Conservation (phyloP, 2,888 invertebrate genomes). For the Pemphredon lugubris region DNA sequence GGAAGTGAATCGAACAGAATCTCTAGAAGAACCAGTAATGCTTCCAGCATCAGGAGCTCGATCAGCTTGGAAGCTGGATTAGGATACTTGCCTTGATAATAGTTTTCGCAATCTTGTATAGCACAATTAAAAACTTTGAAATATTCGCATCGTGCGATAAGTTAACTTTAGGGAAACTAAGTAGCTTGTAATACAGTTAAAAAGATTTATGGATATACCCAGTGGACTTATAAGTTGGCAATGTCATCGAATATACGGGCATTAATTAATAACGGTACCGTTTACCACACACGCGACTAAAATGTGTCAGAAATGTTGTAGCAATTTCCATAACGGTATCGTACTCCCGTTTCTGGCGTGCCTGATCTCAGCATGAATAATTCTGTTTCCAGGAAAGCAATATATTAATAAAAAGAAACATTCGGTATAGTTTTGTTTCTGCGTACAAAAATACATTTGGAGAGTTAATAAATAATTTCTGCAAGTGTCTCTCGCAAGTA, state of each 20-base stretch:
- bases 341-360: slow-evolving; percentile 34
- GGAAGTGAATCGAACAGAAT: slow-evolving; percentile 82
- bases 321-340: slow-evolving; percentile 29
- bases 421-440: neutral
- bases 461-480: neutral
- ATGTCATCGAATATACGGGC: slow-evolving; percentile 14
- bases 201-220: too few relatives aligned
- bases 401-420: slow-evolving; percentile 1
- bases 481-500: neutral
- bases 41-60: slow-evolving; percentile 76
- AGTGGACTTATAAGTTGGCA: too few relatives aligned
- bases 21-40: slow-evolving; percentile 73
- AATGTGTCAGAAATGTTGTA: slow-evolving; percentile 34
- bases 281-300: slow-evolving; percentile 27
- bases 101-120: neutral
- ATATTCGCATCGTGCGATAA: too few relatives aligned
- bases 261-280: slow-evolving; percentile 45
- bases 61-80: slow-evolving; percentile 78
- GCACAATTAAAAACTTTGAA: too few relatives aligned
- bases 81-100: slow-evolving; percentile 76
- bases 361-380: slow-evolving; percentile 39
- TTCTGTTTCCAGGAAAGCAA: slow-evolving; percentile 8
- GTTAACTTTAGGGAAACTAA: too few relatives aligned
- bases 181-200: too few relatives aligned
- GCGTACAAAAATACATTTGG: neutral